Evolutionary conservation across 2,888 invertebrate species (phyloP).

Genomic region (Lithophane semibrunnea): DNA sequence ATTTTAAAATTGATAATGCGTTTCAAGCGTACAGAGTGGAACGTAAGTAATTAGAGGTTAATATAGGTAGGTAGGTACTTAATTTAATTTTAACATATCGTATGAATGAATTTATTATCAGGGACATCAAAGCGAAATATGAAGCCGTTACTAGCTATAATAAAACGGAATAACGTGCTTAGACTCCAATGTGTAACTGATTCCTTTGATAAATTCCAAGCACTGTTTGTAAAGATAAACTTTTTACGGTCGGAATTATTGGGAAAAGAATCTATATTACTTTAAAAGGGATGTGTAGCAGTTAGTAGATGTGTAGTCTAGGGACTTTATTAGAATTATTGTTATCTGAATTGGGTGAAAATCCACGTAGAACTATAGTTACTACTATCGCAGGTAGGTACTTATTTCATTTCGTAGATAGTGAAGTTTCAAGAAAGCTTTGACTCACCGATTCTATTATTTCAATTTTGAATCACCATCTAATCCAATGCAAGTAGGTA

Average conservation of each 20-base stretch:
- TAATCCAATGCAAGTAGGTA: conserved; percentile 7
- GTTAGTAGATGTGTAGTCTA: neutral
- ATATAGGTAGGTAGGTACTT: neutral
- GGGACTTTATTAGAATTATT: neutral
- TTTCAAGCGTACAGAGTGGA: conserved; percentile 27
- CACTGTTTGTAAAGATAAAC: neutral
- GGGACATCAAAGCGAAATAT: conserved; percentile 48
- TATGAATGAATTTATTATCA: conserved; percentile 47
- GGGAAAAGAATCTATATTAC: neutral
- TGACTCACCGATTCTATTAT: neutral
- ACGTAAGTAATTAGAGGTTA: conserved; percentile 36
- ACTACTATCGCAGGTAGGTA: neutral
- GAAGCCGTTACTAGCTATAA: conserved; percentile 20
- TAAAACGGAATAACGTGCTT: conserved; percentile 28
- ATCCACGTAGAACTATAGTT: neutral
- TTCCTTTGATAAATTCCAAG: conserved; percentile 38
- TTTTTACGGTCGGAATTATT: conserved; percentile 3
- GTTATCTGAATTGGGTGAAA: neutral
- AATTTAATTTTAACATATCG: conserved; percentile 32
- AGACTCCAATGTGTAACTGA: conserved; percentile 38
- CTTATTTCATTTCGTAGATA: too few species aligned
- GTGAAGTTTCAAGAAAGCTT: neutral
- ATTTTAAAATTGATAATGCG: conserved; percentile 37
- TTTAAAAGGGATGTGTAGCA: neutral
- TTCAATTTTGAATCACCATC: neutral